Conservation (phyloP, 2,113 vertebrate species). For the Ranitomeya variabilis region DNA sequence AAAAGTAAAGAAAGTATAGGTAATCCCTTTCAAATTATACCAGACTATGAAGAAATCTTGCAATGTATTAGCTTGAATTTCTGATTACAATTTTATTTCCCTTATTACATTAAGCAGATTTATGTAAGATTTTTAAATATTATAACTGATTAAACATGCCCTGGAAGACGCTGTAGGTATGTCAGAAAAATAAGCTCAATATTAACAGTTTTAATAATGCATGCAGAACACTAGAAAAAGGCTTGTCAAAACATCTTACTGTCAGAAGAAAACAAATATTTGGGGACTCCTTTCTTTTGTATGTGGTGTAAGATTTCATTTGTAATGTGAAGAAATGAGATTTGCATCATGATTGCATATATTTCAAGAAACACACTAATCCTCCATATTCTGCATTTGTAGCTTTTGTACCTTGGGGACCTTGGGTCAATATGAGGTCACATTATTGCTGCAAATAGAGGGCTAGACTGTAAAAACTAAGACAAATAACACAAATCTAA, state of each 20-base stretch:
- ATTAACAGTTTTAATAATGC: slow-evolving; percentile 63
- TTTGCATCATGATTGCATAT: slow-evolving; percentile 48
- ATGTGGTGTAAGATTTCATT: slow-evolving; percentile 38
- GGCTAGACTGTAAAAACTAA: not conserved
- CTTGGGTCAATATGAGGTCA: not conserved
- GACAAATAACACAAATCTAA: not conserved
- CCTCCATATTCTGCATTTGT: not conserved
- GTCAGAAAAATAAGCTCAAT: slow-evolving; percentile 60
- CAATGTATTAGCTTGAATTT: slow-evolving; percentile 6
- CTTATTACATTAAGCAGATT: slow-evolving; percentile 39
- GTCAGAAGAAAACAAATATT: slow-evolving; percentile 52
- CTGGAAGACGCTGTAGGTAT: slow-evolving; percentile 58
- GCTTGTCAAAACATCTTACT: slow-evolving; percentile 62
- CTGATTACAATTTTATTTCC: slow-evolving; percentile 35
- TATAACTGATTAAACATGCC: slow-evolving; percentile 51
- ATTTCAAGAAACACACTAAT: not conserved
- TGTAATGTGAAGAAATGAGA: slow-evolving; percentile 31
- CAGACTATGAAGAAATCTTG: not conserved
- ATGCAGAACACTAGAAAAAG: slow-evolving; percentile 59
- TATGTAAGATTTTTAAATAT: slow-evolving; percentile 44
- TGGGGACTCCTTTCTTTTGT: slow-evolving; percentile 33
- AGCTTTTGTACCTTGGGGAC: no score
- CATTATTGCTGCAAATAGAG: not conserved
- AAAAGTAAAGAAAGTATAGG: not conserved
- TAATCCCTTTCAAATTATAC: not conserved